Evolutionary conservation across 1,140 invertebrate genomes (phyloP).

Genomic region (Streblospio benedicti): DNA sequence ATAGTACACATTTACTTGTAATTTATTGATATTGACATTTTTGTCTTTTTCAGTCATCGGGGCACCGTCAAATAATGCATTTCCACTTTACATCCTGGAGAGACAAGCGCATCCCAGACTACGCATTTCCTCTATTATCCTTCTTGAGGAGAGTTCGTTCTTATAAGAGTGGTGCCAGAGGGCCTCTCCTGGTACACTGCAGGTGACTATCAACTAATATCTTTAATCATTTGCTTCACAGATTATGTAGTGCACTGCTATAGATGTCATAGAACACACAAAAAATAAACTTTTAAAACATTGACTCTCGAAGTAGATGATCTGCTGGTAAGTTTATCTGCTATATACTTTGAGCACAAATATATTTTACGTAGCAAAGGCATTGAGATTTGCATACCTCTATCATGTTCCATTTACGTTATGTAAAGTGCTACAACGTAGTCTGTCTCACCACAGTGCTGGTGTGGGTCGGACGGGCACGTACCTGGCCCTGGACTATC

Average conservation of each 20-base stretch:
- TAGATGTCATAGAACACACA: not conserved
- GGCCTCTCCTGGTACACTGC: slow-evolving; percentile 13
- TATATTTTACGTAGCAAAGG: not conserved
- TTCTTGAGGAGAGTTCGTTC: slow-evolving; percentile 7
- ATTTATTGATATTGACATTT: too few species aligned
- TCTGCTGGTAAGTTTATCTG: not conserved
- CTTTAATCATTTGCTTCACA: not conserved
- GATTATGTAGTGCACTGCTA: not conserved
- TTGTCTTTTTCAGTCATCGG: too few species aligned
- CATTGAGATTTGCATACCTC: too few species aligned
- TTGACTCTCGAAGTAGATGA: not conserved
- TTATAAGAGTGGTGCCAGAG: not conserved
- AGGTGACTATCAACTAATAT: slow-evolving; percentile 5
- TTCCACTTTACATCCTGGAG: slow-evolving; percentile 11
- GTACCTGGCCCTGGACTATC: slow-evolving; percentile 9
- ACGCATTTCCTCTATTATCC: slow-evolving; percentile 1
- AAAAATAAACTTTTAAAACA: not conserved
- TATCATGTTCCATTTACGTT: too few species aligned
- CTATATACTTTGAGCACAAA: not conserved
- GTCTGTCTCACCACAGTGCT: slow-evolving; percentile 3
- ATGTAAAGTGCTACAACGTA: not conserved
- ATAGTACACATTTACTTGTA: too few species aligned
- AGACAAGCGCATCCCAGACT: slow-evolving; percentile 7
- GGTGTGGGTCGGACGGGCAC: slow-evolving; percentile 11
- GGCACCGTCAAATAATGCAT: too few species aligned